Evolutionary conservation across 1,140 invertebrate genomes (phyloP).

Genomic region (Lordiphosa mommai): DNA sequence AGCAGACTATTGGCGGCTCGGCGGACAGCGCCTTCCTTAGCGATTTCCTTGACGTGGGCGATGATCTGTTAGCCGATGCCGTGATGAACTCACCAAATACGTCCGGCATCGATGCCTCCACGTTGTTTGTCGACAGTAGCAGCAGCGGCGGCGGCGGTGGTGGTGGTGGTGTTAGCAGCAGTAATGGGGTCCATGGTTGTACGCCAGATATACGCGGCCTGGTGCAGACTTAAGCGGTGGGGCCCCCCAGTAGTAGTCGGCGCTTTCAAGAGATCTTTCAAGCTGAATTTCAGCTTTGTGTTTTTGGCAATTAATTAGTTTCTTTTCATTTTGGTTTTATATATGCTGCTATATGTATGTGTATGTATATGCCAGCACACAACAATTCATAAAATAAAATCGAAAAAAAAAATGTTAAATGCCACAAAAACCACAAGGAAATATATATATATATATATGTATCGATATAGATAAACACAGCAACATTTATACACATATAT

Average conservation of each 20-base stretch:
- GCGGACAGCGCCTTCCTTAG: conserved; percentile 80
- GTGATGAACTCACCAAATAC: conserved; percentile 69
- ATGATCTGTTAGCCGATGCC: conserved; percentile 64
- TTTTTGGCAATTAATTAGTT: conserved; percentile 18
- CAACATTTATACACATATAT: conserved; percentile 12
- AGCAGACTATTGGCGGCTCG: conserved; percentile 85
- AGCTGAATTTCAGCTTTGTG: conserved; percentile 19
- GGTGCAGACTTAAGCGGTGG: conserved; percentile 59
- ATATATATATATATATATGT: conserved; percentile 6
- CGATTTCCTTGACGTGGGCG: conserved; percentile 71
- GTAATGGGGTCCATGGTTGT: conserved; percentile 28
- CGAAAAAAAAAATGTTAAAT: conserved; percentile 39
- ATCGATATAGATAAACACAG: conserved; percentile 1
- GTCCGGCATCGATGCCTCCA: conserved; percentile 64
- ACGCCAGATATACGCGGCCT: conserved; percentile 67
- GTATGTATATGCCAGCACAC: conserved; percentile 18
- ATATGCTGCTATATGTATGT: conserved; percentile 35
- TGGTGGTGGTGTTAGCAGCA: conserved; percentile 32
- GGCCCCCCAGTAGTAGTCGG: conserved; percentile 1
- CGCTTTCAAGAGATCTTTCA: conserved; percentile 30
- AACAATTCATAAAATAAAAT: conserved; percentile 37
- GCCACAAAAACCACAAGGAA: conserved; percentile 18
- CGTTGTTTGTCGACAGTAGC: conserved; percentile 69
- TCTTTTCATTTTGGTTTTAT: conserved; percentile 30
- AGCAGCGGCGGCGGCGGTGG: conserved; percentile 39